Base-by-base conservation (phyloP, 1,140 invertebrate genomes). In the Onthophagus taurus region DNA sequence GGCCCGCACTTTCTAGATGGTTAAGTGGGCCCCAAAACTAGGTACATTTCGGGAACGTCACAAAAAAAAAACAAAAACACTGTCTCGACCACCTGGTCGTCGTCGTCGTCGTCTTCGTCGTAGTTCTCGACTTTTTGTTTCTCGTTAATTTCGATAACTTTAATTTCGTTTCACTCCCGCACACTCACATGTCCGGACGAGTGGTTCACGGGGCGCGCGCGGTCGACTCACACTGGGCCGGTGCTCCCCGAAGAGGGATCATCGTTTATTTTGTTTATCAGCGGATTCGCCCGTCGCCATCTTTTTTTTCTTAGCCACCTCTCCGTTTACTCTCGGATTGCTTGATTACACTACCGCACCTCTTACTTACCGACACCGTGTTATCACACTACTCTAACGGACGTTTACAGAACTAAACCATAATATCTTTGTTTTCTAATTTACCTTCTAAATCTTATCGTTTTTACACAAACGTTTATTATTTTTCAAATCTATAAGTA, bases 181-280 rank as follows among this genome's bases (percentile, higher is more conserved):
- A 34, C 35, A 37, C 35, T 19, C 13, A 12, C 18, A 21, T 13
- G 13, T 4, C 13, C 35, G 17, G 17, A 37, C 17, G 13, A 37
- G 35, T 37, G 12, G 17, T 14, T 8, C 17, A 18, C 19, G n/a
- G 24, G 24, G 19, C n/a, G 24, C 35, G 11, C 24, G 4, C 14
- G 24, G 24, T 21, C 35, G 35, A 37, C 17, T n/a, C 13, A 16
- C 6, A 23, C 14, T 21, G 9, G 35, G 20, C 20, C 37, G n/a
- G n/a, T n/a, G n/a, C n/a, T n/a, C n/a, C n/a, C n/a, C n/a, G n/a
- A n/a, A n/a, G n/a, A n/a, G 21, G 18, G 14, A 8, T 41, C 23
- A 41, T 41, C 37, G n/a, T 41, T 41, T 41, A 41, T 41, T 41
- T 41, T 41, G 37, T 26, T 29, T 29, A 41, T 41, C 37, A 41